Conservation (phyloP, 2,888 invertebrate species). For the Urechis unicinctus region DNA sequence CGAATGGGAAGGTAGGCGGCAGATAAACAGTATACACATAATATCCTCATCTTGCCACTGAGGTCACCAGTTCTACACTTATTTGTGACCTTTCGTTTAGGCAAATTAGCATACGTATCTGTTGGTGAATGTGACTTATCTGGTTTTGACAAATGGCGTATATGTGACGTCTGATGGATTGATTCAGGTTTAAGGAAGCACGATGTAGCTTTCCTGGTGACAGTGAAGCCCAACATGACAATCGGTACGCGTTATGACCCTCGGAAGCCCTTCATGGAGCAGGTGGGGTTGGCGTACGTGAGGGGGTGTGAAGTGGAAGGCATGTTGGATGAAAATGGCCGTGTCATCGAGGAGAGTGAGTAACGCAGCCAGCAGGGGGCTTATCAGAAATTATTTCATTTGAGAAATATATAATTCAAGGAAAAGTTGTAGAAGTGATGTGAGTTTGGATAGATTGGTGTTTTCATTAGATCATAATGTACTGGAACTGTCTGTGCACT, state of each 20-base stretch:
- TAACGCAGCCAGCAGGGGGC: background rate
- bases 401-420: too few relatives aligned
- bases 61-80: too few relatives aligned
- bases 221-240: constrained; percentile 75
- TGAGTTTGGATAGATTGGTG: background rate
- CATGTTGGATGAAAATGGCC: constrained; percentile 88
- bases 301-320: constrained; percentile 98
- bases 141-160: too few relatives aligned
- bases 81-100: too few relatives aligned
- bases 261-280: constrained; percentile 74
- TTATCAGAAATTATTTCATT: background rate
- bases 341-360: constrained; percentile 79
- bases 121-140: too few relatives aligned
- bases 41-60: too few relatives aligned
- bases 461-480: background rate
- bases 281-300: constrained; percentile 84
- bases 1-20: constrained; percentile 74
- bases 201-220: constrained; percentile 94
- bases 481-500: background rate
- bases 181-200: constrained; percentile 61
- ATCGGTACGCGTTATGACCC: constrained; percentile 61
- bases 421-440: too few relatives aligned
- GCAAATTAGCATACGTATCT: too few relatives aligned
- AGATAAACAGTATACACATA: too few relatives aligned
- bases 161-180: too few relatives aligned